phyloP scores from a whole-genome alignment of 2,113 vertebrate species.

The Odocoileus hemionus region DNA sequence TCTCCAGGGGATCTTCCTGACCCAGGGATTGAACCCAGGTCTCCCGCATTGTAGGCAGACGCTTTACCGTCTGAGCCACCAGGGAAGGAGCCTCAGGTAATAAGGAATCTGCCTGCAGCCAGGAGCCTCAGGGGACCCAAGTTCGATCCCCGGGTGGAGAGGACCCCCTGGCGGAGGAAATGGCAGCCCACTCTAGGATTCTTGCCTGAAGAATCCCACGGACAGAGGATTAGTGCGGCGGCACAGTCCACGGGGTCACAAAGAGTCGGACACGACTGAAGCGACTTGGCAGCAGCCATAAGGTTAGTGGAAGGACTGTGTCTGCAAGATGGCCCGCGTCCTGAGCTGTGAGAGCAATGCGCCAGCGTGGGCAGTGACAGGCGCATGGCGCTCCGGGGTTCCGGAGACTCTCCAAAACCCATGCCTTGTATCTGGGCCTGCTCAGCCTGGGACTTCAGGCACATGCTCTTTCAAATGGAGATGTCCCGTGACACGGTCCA shows the following conservation, averaged over 20 bases:
- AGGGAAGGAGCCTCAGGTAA: background rate
- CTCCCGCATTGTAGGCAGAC: background rate
- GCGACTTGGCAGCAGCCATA: background rate
- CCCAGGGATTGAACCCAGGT: background rate
- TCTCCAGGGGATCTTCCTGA: background rate
- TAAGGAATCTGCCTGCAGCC: background rate
- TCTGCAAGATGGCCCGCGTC: rapidly evolving
- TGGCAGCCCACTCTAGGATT: background rate
- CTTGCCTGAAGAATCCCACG: background rate
- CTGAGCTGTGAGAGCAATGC: rapidly evolving
- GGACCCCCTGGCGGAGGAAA: background rate
- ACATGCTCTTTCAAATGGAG: background rate
- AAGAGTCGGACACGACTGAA: background rate
- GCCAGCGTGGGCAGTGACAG: no score
- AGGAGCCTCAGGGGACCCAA: background rate
- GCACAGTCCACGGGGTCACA: background rate
- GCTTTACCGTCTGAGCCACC: background rate
- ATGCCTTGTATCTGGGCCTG: background rate
- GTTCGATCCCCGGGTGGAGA: background rate
- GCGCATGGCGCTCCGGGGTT: rapidly evolving
- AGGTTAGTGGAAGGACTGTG: background rate
- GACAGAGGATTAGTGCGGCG: background rate
- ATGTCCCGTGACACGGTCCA: rapidly evolving
- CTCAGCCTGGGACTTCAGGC: background rate
- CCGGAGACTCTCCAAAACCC: background rate